Evolutionary conservation across 2,113 vertebrate genomes (phyloP).

Genomic region (Platanista minor): DNA sequence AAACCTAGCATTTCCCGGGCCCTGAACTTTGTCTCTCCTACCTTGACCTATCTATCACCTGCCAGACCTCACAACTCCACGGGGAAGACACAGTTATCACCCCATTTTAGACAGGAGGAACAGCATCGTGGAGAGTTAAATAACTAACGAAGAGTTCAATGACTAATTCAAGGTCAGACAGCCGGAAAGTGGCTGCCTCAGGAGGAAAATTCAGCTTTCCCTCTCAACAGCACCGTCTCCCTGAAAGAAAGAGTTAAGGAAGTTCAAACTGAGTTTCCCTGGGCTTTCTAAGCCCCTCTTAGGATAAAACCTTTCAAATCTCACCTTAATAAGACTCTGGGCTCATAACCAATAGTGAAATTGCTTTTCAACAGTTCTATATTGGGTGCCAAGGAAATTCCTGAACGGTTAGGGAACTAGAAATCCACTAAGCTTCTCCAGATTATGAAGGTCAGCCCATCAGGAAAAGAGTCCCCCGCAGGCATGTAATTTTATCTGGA

Average conservation of each 20-base stretch:
- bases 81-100: background rate
- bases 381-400: background rate
- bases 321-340: background rate
- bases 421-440: background rate
- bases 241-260: background rate
- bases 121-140: background rate
- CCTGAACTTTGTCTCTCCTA: background rate
- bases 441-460: background rate
- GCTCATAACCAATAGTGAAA: background rate
- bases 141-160: background rate
- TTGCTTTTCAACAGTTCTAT: conserved; percentile 23
- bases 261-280: background rate
- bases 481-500: conserved; percentile 34
- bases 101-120: background rate
- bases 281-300: background rate
- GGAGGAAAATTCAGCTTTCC: background rate
- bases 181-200: background rate
- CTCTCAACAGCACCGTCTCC: background rate
- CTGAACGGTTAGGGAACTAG: background rate
- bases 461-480: background rate
- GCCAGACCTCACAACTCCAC: background rate
- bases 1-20: background rate
- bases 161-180: background rate
- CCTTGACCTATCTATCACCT: too few species aligned
- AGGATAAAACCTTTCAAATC: background rate